Percentiles rank a stretch among this genome's conserved stretches.
Evolutionary conservation across 2,113 vertebrate genomes (phyloP).

Genomic region (Cercocebus atys): DNA sequence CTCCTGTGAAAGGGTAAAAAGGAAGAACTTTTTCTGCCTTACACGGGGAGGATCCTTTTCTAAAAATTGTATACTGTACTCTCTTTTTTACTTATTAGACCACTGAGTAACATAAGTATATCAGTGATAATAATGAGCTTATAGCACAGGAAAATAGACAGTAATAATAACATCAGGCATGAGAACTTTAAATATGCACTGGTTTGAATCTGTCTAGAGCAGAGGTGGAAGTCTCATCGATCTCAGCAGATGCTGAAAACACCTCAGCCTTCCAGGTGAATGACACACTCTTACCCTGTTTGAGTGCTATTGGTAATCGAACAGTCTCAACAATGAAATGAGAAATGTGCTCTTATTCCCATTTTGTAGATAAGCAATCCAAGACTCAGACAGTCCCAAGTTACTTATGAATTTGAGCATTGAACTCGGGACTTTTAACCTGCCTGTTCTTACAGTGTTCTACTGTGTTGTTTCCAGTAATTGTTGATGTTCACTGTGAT

Average conservation of each 20-base stretch:
- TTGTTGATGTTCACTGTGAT: conserved; percentile 11
- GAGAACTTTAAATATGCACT: neutral
- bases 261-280: neutral
- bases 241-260: neutral
- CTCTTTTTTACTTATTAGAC: neutral
- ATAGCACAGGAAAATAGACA: neutral
- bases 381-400: neutral
- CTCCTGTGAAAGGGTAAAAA: neutral
- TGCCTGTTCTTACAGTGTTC: neutral
- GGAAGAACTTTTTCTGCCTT: neutral
- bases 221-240: neutral
- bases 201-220: neutral
- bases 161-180: neutral
- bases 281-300: neutral
- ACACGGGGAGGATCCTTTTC: neutral
- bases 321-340: neutral
- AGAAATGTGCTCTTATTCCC: neutral
- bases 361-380: neutral
- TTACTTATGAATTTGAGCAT: neutral
- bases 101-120: neutral
- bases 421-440: neutral
- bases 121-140: neutral
- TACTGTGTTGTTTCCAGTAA: neutral
- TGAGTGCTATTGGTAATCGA: neutral
- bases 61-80: neutral